These are phyloP conservation scores for Nansenia antarctica DNA, from an alignment of 2,113 vertebrate species.

Conservation along the genomic window DNA sequence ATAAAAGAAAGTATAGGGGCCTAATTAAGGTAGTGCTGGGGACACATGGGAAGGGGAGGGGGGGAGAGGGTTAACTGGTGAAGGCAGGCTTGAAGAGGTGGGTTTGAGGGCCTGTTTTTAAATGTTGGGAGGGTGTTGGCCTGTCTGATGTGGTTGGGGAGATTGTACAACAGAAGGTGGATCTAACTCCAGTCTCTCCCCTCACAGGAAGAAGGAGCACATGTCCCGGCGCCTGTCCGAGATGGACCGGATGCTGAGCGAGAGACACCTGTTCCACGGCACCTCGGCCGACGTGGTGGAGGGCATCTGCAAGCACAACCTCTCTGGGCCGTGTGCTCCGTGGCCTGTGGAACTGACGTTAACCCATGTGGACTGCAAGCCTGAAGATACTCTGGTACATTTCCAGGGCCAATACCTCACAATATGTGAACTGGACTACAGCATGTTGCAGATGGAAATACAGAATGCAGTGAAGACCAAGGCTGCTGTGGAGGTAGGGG, in stretches of 20 bases:
- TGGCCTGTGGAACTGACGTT: constrained; percentile 81
- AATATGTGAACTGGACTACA: constrained; percentile 85
- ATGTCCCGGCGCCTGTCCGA: constrained; percentile 92
- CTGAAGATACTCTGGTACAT: constrained; percentile 78
- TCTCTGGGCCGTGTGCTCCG: constrained; percentile 43
- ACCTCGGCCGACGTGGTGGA: constrained; percentile 96
- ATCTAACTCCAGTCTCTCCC: neutral
- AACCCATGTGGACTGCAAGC: constrained; percentile 79
- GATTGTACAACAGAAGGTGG: too few relatives aligned
- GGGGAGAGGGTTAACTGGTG: too few relatives aligned
- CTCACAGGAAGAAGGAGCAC: constrained; percentile 95
- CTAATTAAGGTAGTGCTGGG: too few relatives aligned
- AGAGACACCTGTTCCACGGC: constrained; percentile 97
- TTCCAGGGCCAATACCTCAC: constrained; percentile 81
- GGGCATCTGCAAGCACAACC: constrained; percentile 56
- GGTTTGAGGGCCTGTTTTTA: too few relatives aligned
- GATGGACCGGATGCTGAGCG: constrained; percentile 89
- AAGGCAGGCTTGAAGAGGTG: too few relatives aligned
- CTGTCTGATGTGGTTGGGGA: too few relatives aligned
- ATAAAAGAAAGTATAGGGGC: too few relatives aligned
- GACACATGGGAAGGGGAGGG: too few relatives aligned
- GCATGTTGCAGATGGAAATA: constrained; percentile 84
- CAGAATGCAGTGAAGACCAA: constrained; percentile 78
- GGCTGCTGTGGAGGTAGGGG: constrained; percentile 66
- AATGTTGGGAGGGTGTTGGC: too few relatives aligned